A percentile compares a stretch with the other conserved stretches of the same genome.
Evolutionary conservation across 2,113 vertebrate species (phyloP).

Genomic region (Athene cunicularia): DNA sequence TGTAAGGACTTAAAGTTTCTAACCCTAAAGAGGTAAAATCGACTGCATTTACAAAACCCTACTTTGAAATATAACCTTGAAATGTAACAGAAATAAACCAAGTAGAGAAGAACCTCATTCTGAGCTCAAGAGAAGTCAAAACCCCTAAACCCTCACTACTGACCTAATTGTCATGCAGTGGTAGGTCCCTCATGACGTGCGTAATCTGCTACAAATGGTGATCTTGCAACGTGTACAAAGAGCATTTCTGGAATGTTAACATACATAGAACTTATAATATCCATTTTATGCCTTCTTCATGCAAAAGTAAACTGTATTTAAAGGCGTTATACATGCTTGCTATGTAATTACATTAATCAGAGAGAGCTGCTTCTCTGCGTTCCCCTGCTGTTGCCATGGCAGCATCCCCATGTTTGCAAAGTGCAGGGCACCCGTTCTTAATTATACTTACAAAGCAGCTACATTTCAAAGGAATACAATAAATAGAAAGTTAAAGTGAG

Average conservation of each 20-base stretch:
- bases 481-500: slow-evolving; percentile 67
- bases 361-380: slow-evolving; percentile 63
- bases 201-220: neutral
- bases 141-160: neutral
- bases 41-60: neutral
- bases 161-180: neutral
- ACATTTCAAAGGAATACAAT: slow-evolving; percentile 72
- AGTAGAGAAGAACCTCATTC: neutral
- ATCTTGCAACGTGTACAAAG: slow-evolving; percentile 14
- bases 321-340: slow-evolving; percentile 70
- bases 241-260: slow-evolving; percentile 55
- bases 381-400: slow-evolving; percentile 78
- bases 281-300: slow-evolving; percentile 66
- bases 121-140: neutral
- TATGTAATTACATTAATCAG: slow-evolving; percentile 81
- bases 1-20: neutral
- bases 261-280: slow-evolving; percentile 55
- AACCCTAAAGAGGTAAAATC: neutral
- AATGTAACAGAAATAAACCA: neutral
- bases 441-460: slow-evolving; percentile 74
- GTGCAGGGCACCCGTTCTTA: slow-evolving; percentile 72
- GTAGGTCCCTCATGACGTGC: neutral
- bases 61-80: neutral
- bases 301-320: slow-evolving; percentile 75
- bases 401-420: slow-evolving; percentile 71